Evolutionary conservation across 23 tunicate species (phyloP).

Genomic region (Halocynthia aurantium): DNA sequence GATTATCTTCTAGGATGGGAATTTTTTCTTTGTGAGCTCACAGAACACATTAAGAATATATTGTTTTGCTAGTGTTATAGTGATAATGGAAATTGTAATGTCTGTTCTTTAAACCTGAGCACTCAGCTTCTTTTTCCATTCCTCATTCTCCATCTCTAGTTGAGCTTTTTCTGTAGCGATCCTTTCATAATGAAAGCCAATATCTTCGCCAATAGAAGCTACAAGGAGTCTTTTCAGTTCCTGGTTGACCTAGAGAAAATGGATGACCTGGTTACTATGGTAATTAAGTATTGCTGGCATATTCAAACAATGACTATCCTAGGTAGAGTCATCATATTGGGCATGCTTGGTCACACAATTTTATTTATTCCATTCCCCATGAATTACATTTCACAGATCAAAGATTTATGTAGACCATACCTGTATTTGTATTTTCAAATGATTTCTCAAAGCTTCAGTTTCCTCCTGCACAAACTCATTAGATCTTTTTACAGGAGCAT

Average conservation of each 20-base stretch:
- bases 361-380: background rate
- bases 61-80: background rate
- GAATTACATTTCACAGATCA: background rate
- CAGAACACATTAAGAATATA: background rate
- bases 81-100: background rate
- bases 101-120: slow-evolving; percentile 9
- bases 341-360: background rate
- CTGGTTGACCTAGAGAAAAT: slow-evolving; percentile 62
- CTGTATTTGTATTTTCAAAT: slow-evolving; percentile 74
- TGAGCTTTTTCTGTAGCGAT: slow-evolving; percentile 83
- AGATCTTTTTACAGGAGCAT: no score
- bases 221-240: slow-evolving; percentile 71
- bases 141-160: slow-evolving; percentile 49
- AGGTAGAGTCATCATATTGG: no score
- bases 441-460: slow-evolving; percentile 68
- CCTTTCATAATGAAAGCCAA: slow-evolving; percentile 77
- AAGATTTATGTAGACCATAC: slow-evolving; percentile 15
- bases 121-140: slow-evolving; percentile 22
- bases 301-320: background rate
- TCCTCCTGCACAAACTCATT: slow-evolving; percentile 57
- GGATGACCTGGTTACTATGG: no score
- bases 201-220: slow-evolving; percentile 84
- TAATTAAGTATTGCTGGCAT: background rate
- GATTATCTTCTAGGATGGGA: background rate
- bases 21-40: background rate